phyloP scores from a whole-genome alignment of 2,113 vertebrate genomes.

The Phylloscopus trochiloides region DNA sequence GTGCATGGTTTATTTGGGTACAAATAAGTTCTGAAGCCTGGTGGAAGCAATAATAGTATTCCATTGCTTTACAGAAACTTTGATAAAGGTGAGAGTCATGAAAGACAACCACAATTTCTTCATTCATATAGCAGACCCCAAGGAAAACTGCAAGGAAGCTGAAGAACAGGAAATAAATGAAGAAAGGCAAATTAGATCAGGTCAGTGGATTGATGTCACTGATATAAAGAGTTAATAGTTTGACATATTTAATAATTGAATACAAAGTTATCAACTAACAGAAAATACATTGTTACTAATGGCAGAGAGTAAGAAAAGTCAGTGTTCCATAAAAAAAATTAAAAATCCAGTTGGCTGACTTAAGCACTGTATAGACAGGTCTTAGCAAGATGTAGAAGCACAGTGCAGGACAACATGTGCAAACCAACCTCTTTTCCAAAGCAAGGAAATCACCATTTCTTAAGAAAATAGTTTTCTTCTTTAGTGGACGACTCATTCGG shows the following conservation, averaged over 20 bases:
- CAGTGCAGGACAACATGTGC: background rate
- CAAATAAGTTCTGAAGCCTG: background rate
- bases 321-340: background rate
- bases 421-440: background rate
- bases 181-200: slow-evolving; percentile 1
- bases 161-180: slow-evolving; percentile 13
- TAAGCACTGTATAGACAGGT: background rate
- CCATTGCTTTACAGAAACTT: slow-evolving; percentile 73
- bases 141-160: background rate
- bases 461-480: background rate
- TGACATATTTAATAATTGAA: background rate
- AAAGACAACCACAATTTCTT: slow-evolving; percentile 90
- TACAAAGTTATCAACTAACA: background rate
- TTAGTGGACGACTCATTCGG: background rate
- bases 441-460: background rate
- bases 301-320: background rate
- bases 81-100: slow-evolving; percentile 82
- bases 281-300: background rate
- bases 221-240: background rate
- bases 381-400: background rate
- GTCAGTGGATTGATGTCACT: background rate
- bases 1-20: background rate
- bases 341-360: background rate
- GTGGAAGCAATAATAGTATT: background rate
- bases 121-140: slow-evolving; percentile 79